A percentile compares a stretch with the other conserved stretches of the same genome.
phyloP scores from a whole-genome alignment of 2,888 invertebrate genomes.

The Sinodicranocentrus sp. region DNA sequence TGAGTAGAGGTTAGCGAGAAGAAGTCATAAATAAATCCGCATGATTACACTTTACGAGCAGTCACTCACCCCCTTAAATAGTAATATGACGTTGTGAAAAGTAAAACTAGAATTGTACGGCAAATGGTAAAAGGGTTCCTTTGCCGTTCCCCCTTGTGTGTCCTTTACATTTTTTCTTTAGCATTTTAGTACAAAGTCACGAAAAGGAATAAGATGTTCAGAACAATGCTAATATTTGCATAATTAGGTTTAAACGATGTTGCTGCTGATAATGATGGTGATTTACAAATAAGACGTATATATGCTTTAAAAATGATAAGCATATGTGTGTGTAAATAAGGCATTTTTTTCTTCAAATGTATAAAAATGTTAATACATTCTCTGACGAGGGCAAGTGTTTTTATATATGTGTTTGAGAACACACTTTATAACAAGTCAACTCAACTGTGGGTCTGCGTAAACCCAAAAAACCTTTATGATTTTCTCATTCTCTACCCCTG shows the following conservation, averaged over 20 bases:
- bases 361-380: too few relatives aligned
- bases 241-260: constrained; percentile 58
- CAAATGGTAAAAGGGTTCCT: background rate
- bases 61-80: too few relatives aligned
- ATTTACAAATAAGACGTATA: constrained; percentile 33
- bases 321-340: too few relatives aligned
- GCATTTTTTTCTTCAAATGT: too few relatives aligned
- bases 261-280: constrained; percentile 22
- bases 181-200: constrained; percentile 34
- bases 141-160: background rate
- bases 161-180: background rate
- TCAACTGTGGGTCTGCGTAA: too few relatives aligned
- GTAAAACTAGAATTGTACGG: background rate
- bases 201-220: constrained; percentile 23
- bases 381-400: too few relatives aligned
- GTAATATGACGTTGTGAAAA: background rate
- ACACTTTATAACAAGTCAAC: too few relatives aligned
- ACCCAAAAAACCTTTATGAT: too few relatives aligned
- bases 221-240: constrained; percentile 50
- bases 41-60: background rate
- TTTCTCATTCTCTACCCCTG: too few relatives aligned
- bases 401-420: too few relatives aligned
- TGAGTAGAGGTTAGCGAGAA: background rate
- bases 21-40: background rate
- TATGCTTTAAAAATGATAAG: too few relatives aligned